Evolutionary conservation across 2,888 invertebrate species (phyloP), one percentile per base, ranked within the genome.

Genomic region (Agonopterix subpropinquella): DNA sequence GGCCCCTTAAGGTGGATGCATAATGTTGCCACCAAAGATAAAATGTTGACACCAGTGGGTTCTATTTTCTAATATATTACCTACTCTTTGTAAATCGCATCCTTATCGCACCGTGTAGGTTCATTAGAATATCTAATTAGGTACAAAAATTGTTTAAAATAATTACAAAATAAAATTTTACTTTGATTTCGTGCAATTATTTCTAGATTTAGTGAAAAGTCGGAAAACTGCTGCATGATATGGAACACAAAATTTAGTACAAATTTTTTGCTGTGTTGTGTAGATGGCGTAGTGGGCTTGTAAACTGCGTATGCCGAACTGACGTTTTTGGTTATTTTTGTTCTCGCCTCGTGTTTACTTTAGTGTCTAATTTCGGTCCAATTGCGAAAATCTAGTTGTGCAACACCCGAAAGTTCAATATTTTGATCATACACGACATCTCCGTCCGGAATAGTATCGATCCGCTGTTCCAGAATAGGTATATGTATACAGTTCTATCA

Each of bases 321-420:
- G 89, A 89, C 89, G 86, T 89, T 89, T 89, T 89, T 28, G 28
- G 28, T 28, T 89, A 89, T 88, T 88, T 89, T 86, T 86, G 80
- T 88, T 87, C 87, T 88, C 79, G 83, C 88, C 89, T 89, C 89
- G 88, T 89, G 89, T 88, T 88, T 87, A 89, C 87, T 88, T 88
- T 87, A 86, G 84, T 84, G 81, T 87, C 86, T 86, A 75, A 85
- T 88, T 87, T 85, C 80, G 82, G 71, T 82, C 72, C 76, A 72
- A 81, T 82, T 82, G 82, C 76, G 71, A 83, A 83, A 79, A 86
- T 77, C 76, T 67, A 62, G 78, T 83, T 83, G 86, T 88, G 85
- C 77, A 82, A 81, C 73, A 71, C 64, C 68, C 55, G 57, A 78
- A 77, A 78, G 62, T 66, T 68, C 73, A 72, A 74, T 77, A 79